These are phyloP conservation scores for Pachyuromys duprasi DNA, from an alignment of 2,797 vertebrate species.

Conservation along the genomic window DNA sequence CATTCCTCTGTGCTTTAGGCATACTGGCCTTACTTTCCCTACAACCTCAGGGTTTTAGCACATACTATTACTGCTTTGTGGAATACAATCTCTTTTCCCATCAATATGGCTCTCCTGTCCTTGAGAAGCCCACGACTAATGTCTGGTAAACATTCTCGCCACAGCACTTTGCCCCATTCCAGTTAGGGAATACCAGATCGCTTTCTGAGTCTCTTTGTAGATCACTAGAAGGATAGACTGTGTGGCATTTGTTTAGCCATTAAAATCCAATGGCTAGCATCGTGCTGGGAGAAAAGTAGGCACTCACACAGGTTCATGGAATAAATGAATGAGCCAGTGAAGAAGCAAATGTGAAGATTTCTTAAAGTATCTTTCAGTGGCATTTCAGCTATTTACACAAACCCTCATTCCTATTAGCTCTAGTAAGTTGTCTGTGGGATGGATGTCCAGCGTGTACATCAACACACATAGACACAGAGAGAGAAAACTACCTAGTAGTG, in stretches of 20 bases:
- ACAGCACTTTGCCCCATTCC: background rate
- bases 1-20: background rate
- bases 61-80: background rate
- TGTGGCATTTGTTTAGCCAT: background rate
- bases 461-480: background rate
- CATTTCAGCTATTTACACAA: background rate
- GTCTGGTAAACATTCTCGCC: background rate
- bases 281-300: background rate
- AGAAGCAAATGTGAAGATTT: background rate
- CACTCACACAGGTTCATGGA: background rate
- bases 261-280: background rate
- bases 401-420: background rate
- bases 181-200: background rate
- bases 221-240: background rate
- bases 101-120: background rate
- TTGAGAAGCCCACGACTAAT: background rate
- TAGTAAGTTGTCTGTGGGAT: background rate
- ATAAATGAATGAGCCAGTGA: background rate
- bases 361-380: background rate
- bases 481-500: no score
- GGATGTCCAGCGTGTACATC: background rate
- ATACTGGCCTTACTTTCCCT: background rate
- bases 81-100: background rate
- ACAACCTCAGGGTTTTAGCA: background rate
- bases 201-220: background rate